phyloP scores from a whole-genome alignment of 1,140 invertebrate species.

The Triops cancriformis region DNA sequence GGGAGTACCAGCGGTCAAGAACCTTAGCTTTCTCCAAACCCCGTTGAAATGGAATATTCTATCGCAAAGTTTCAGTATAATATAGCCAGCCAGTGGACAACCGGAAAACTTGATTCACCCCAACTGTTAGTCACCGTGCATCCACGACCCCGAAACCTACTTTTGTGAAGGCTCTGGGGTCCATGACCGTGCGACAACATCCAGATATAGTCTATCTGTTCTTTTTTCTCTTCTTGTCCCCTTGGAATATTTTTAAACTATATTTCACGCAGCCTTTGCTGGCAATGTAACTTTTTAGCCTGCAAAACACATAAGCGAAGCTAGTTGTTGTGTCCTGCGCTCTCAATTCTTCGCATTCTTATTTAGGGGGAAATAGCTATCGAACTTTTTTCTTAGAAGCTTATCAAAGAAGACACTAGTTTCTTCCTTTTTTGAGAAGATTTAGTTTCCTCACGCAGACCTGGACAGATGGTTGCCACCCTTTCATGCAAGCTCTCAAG shows the following conservation, averaged over 20 bases:
- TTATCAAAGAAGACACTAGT: neutral
- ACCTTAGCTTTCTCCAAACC: neutral
- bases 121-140: neutral
- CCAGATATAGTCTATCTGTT: neutral
- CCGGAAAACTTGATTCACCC: neutral
- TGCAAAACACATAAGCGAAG: neutral
- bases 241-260: no score
- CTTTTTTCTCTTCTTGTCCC: neutral
- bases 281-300: neutral
- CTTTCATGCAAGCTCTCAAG: neutral
- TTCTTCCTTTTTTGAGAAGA: neutral
- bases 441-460: neutral
- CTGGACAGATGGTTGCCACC: neutral
- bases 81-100: neutral
- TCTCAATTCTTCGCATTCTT: no score
- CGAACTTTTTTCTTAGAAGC: no score
- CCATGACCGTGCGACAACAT: neutral
- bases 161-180: neutral
- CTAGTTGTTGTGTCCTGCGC: no score
- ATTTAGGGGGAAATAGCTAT: no score
- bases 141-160: constrained; percentile 8
- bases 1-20: neutral
- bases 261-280: no score
- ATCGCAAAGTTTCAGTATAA: neutral
- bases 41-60: neutral